Percentiles rank a stretch among this genome's conserved stretches.
These are phyloP conservation scores for Jacana jacana DNA, from an alignment of 2,113 vertebrate species.

Conservation along the genomic window DNA sequence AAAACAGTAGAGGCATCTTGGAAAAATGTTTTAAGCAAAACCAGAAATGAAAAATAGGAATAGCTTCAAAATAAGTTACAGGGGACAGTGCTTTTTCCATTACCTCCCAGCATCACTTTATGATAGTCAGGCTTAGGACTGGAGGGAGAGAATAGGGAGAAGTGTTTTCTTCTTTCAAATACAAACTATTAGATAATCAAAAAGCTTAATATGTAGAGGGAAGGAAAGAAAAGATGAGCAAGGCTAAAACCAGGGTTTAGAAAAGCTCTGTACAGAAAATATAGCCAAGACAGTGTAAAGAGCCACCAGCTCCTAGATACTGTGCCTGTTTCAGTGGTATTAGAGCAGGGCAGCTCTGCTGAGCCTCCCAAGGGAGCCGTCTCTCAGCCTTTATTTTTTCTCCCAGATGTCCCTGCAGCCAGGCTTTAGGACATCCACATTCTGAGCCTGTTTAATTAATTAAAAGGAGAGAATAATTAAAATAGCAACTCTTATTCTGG, in stretches of 20 bases:
- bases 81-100: not conserved
- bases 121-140: not conserved
- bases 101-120: not conserved
- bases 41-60: not conserved
- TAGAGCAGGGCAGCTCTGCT: not conserved
- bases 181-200: not conserved
- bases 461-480: conserved; percentile 42
- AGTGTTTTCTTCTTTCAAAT: not conserved
- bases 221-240: not conserved
- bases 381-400: not conserved
- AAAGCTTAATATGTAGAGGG: not conserved
- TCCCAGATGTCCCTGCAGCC: not conserved
- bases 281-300: not conserved
- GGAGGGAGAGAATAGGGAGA: not conserved
- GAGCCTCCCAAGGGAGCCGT: not conserved
- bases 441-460: conserved; percentile 30
- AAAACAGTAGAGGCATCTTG: not conserved
- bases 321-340: accelerated
- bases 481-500: not conserved
- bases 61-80: not conserved
- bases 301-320: not conserved
- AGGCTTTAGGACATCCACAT: not conserved
- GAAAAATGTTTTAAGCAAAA: not conserved
- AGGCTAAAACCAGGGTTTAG: not conserved
- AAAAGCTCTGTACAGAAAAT: not conserved